These are phyloP conservation scores for Sorex fumeus DNA, from an alignment of 2,113 vertebrate genomes.

Conservation along the genomic window DNA sequence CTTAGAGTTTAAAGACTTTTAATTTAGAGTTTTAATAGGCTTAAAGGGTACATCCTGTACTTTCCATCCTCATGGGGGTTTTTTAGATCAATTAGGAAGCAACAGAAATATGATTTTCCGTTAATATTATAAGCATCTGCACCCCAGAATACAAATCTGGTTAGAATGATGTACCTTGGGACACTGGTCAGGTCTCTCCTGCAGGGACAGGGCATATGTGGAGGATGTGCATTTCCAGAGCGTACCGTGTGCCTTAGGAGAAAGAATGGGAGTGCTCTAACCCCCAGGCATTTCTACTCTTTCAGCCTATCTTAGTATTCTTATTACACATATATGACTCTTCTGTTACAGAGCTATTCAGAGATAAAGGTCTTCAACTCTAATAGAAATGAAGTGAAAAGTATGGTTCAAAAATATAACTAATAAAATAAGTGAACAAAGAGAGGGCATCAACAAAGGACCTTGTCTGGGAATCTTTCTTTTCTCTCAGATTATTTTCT, in stretches of 20 bases:
- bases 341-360: slow-evolving; percentile 60
- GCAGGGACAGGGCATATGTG: background rate
- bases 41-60: background rate
- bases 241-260: background rate
- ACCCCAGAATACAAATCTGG: background rate
- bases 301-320: slow-evolving; percentile 42
- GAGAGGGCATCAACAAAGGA: slow-evolving; percentile 15
- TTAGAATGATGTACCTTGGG: background rate
- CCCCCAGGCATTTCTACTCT: slow-evolving; percentile 49
- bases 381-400: slow-evolving; percentile 64
- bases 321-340: slow-evolving; percentile 49
- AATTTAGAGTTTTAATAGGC: background rate
- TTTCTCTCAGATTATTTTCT: slow-evolving; percentile 29
- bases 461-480: background rate
- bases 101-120: slow-evolving; percentile 11
- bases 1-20: background rate
- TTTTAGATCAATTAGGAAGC: slow-evolving; percentile 3
- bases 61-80: background rate
- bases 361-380: slow-evolving; percentile 62
- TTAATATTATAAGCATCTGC: background rate
- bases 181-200: background rate
- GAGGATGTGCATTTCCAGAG: background rate
- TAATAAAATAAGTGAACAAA: slow-evolving; percentile 42
- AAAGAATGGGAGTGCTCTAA: background rate
- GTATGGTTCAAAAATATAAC: slow-evolving; percentile 56